Base-by-base conservation (phyloP, 2,113 vertebrate genomes). In the Alouatta palliata region DNA sequence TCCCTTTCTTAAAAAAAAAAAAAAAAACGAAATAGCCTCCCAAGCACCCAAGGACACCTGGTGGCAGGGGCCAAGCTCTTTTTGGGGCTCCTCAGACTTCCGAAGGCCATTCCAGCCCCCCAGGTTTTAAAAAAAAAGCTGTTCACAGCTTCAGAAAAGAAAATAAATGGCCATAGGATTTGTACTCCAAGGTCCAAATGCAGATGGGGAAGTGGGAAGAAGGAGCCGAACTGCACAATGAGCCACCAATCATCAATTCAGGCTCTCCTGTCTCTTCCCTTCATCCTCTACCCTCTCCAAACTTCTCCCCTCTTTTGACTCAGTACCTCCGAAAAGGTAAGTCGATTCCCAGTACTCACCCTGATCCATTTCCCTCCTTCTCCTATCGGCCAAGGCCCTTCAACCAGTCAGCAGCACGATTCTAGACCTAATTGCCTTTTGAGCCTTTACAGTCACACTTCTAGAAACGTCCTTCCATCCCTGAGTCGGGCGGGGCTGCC, bases 271-370 rank as follows among this genome's bases (percentile, higher is more conserved):
- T 37, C 58, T 58, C 70, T 92, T 70, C n/a, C 87, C 25, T 37
- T 70, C 32, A 54, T 25, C 23, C 49, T 32, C 37, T 68, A 14
- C 4, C 45, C 19, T 82, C 89, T 25, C 85, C 27, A 83, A 13
- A 58, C 20, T 35, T 47, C 40, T 89, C 81, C 11, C 81, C 17
- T 94, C 66, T 94, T 85, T 88, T 58, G 21, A 66, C 35, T 89
- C 35, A 89, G 70, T 25, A 47, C 54, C 80, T 77, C 85, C 30
- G 54, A 80, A 89, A 96, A 84, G 23, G 81, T 83, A 35, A 75
- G n/a, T 25, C 89, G 37, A 49, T 64, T 54, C 47, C 86, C 79
- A 71, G 49, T 86, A 97, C 98, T 97, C 83, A 97, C 97, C 93
- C 0, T 47, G 54, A 40, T 95, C 87, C 97, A 98, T 97, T 89